phyloP scores from a whole-genome alignment of 2,113 vertebrate genomes.

The Gila orcuttii region DNA sequence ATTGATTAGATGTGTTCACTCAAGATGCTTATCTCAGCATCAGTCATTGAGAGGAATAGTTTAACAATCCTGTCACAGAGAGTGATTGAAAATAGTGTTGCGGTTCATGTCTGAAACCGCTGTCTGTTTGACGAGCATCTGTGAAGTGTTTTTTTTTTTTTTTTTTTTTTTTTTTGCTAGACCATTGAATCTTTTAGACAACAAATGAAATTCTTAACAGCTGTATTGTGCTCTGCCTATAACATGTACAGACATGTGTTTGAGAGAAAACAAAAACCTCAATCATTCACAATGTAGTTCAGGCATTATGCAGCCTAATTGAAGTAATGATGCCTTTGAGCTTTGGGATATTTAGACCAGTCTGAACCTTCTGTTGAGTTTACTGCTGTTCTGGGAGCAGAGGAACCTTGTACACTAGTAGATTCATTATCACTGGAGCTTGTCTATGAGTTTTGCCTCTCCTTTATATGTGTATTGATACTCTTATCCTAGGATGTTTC shows the following conservation, averaged over 20 bases:
- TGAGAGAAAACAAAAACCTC: no score
- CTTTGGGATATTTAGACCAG: constrained; percentile 10
- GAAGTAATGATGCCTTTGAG: constrained; percentile 2
- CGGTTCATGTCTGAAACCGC: background rate
- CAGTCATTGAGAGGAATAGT: background rate
- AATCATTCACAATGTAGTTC: background rate
- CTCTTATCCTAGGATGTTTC: background rate
- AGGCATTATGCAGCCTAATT: constrained; percentile 9
- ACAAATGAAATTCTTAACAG: background rate
- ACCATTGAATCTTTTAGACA: background rate
- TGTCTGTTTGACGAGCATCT: constrained; percentile 26
- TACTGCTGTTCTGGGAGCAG: background rate
- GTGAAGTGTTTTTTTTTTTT: background rate
- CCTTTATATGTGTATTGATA: background rate
- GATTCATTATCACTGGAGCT: background rate
- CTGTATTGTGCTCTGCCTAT: background rate
- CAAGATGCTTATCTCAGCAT: background rate
- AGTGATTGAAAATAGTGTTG: background rate
- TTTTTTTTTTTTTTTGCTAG: background rate
- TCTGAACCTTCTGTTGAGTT: constrained; percentile 25
- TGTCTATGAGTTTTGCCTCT: background rate
- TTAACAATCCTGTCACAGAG: background rate
- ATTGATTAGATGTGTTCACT: background rate
- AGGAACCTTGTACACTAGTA: background rate
- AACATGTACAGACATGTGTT: constrained; percentile 2